Evolutionary conservation across 2,113 vertebrate genomes (phyloP), one percentile per base, ranked within the genome.

Genomic region (Oncorhynchus keta): DNA sequence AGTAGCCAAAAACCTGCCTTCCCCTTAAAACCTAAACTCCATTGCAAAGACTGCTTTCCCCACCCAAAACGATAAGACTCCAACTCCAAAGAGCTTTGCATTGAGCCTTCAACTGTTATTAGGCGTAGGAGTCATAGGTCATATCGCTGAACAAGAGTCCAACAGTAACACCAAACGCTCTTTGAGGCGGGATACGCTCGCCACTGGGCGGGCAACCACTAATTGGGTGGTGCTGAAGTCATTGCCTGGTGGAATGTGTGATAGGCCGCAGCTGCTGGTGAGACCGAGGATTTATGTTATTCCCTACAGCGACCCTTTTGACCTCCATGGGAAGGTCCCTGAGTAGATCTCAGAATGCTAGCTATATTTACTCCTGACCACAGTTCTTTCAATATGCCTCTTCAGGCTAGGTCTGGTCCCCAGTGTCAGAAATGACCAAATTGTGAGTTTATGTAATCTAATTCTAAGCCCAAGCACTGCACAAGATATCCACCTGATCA

Each of bases 211-310:
- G 39, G 70, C 62, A 13, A 81, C 79, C 85, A 79, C 83, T 85
- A 89, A 90, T 84, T 87, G 84, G 82, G 59, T 70, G 28, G 76
- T 18, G 74, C 76, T 73, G 83, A 74, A 84, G 85, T 74, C 85
- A 77, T 87, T 79, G 76, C 76, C 74, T 62, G 11, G 20, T 74
- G 88, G 84, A 86, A 88, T 87, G 81, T 76, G 81, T 83, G 68
- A 84, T 74, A 70, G 76, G 76, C 68, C 78, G 70, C 82, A 78
- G 84, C 84, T 84, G 78, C 79, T 71, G 80, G 68, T 18, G 75
- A 76, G 76, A 85, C 76, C 75, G 75, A 83, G 76, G 83, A 79
- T 79, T 80, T 83, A 68, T 79, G 80, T 85, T 78, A 76, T 69
- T 76, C 72, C 74, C 78, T 67, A 18, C 49, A 14, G 6, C 72